phyloP scores from a whole-genome alignment of 1,140 invertebrate genomes.

The Cepaea nemoralis region DNA sequence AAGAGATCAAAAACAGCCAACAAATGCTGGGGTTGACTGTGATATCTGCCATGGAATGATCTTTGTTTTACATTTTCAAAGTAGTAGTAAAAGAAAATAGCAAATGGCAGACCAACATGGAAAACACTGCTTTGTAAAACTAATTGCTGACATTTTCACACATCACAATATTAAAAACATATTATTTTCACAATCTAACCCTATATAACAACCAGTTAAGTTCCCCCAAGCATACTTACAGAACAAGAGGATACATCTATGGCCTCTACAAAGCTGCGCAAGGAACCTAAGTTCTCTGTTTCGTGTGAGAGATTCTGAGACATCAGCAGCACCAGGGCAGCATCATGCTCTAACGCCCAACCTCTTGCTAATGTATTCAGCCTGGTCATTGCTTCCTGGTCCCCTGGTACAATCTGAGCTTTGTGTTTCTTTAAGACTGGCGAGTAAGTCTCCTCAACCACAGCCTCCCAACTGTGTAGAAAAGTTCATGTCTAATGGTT shows the following conservation, averaged over 20 bases:
- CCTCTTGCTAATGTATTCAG: conserved; percentile 54
- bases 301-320: conserved; percentile 63
- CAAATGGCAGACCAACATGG: no score
- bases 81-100: no score
- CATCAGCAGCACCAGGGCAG: conserved; percentile 68
- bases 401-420: conserved; percentile 47
- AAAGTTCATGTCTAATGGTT: no score
- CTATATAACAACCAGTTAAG: no score
- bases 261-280: conserved; percentile 68
- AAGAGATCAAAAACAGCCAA: no score
- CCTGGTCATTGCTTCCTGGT: conserved; percentile 60
- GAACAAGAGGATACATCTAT: conserved; percentile 68
- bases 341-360: conserved; percentile 70
- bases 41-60: no score
- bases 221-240: conserved; percentile 55
- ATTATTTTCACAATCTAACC: no score
- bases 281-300: conserved; percentile 64
- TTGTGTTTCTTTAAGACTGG: conserved; percentile 54
- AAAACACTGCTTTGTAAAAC: no score
- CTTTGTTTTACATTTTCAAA: no score
- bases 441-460: conserved; percentile 61
- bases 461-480: conserved; percentile 63
- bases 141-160: no score
- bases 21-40: no score
- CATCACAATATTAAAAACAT: no score